Evolutionary conservation across 2,888 invertebrate genomes (phyloP).

Genomic region (Nycteola revayana): DNA sequence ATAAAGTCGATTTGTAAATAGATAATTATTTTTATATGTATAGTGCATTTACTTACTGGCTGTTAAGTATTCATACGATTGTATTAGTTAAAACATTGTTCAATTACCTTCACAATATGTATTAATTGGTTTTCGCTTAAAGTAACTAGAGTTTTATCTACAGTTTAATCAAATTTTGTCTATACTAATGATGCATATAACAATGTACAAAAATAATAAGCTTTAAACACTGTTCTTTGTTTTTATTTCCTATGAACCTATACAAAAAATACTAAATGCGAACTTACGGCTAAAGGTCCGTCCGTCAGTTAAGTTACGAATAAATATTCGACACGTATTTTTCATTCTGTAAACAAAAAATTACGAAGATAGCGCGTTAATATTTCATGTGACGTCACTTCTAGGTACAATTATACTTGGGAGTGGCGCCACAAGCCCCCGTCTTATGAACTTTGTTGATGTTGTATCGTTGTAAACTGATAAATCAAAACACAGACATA

Average conservation of each 20-base stretch:
- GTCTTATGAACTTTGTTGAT: no score
- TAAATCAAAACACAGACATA: no score
- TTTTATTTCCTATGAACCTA: slow-evolving; percentile 35
- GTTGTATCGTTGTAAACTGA: no score
- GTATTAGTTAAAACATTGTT: slow-evolving; percentile 42
- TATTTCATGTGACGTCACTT: no score
- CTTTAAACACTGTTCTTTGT: slow-evolving; percentile 62
- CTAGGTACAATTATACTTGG: no score
- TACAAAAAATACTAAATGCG: no score
- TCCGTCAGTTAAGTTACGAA: no score
- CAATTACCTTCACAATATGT: slow-evolving; percentile 47
- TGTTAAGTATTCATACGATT: slow-evolving; percentile 70
- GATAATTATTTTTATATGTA: slow-evolving; percentile 59
- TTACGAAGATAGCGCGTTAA: no score
- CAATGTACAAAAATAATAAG: slow-evolving; percentile 79
- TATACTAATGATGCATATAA: slow-evolving; percentile 73
- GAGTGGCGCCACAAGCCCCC: no score
- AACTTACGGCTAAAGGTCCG: no score
- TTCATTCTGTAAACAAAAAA: no score
- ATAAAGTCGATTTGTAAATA: slow-evolving; percentile 58
- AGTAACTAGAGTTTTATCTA: slow-evolving; percentile 47
- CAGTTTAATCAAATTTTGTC: slow-evolving; percentile 43
- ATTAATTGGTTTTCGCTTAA: slow-evolving; percentile 42
- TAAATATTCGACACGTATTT: no score
- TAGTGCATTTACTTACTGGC: slow-evolving; percentile 76